phyloP scores from a whole-genome alignment of 2,888 invertebrate species.

The Amphipyra berbera region DNA sequence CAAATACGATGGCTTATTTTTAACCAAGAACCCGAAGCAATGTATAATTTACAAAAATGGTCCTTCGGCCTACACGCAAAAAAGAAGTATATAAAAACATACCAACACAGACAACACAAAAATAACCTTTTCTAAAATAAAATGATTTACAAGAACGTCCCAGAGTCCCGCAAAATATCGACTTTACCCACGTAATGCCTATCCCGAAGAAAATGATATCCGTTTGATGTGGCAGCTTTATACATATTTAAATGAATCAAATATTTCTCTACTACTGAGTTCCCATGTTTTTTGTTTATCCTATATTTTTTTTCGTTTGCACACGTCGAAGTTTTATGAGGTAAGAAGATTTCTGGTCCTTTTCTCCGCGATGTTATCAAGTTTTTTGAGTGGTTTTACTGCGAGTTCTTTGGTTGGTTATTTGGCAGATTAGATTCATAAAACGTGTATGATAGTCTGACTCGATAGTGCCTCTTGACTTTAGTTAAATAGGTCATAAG shows the following conservation, averaged over 20 bases:
- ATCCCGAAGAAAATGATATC: conserved; percentile 63
- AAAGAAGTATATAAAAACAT: neutral
- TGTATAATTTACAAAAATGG: neutral
- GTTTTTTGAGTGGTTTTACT: conserved; percentile 34
- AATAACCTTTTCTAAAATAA: conserved; percentile 44
- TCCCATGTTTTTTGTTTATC: conserved; percentile 53
- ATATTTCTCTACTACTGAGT: conserved; percentile 60
- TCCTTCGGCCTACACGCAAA: neutral
- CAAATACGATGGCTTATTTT: too few species aligned
- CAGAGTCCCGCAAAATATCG: conserved; percentile 38
- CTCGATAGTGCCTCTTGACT: too few species aligned
- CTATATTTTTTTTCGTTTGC: conserved; percentile 36
- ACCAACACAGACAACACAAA: conserved; percentile 4
- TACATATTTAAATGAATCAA: conserved; percentile 75
- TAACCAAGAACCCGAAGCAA: neutral
- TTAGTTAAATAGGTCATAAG: too few species aligned
- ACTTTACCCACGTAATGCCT: conserved; percentile 50
- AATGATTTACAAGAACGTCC: conserved; percentile 43
- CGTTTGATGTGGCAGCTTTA: conserved; percentile 68
- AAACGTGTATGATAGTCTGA: too few species aligned
- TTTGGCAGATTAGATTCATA: neutral
- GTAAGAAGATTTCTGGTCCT: conserved; percentile 52
- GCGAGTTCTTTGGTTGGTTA: conserved; percentile 8
- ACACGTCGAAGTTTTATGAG: conserved; percentile 45
- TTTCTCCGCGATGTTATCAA: conserved; percentile 48